A percentile compares a stretch with the other conserved stretches of the same genome.
phyloP scores from a whole-genome alignment of 2,888 invertebrate genomes.

The Julus scanicus region DNA sequence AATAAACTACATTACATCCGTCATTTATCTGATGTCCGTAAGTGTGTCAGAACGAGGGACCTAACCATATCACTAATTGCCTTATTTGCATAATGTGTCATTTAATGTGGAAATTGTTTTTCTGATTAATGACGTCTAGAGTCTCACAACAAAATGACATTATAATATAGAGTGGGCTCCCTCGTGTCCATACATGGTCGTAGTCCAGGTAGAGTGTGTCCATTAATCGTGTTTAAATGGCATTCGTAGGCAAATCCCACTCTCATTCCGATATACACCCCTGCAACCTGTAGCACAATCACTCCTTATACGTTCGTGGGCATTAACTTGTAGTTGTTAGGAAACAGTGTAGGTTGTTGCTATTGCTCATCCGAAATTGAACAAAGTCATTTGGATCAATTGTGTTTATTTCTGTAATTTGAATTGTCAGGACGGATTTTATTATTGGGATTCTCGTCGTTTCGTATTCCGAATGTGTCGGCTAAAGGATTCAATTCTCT shows the following conservation, averaged over 20 bases:
- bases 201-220: neutral
- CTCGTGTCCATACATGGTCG: neutral
- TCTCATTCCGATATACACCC: constrained; percentile 18
- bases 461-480: constrained; percentile 5
- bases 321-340: constrained; percentile 26
- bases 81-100: constrained; percentile 36
- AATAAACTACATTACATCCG: too few species aligned
- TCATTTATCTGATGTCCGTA: neutral
- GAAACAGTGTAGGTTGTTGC: neutral
- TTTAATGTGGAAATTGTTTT: constrained; percentile 31
- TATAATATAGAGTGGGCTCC: neutral
- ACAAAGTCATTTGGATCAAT: constrained; percentile 47
- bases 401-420: constrained; percentile 47
- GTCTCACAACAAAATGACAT: constrained; percentile 10
- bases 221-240: neutral
- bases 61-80: neutral
- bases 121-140: neutral
- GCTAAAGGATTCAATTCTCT: constrained; percentile 22
- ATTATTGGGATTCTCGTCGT: constrained; percentile 21
- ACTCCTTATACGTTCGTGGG: neutral
- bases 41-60: neutral
- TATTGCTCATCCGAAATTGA: constrained; percentile 43
- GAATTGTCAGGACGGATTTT: constrained; percentile 47
- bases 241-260: constrained; percentile 22
- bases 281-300: constrained; percentile 17